Conservation (phyloP, 2,888 invertebrate genomes). For the Allygus modestus region DNA sequence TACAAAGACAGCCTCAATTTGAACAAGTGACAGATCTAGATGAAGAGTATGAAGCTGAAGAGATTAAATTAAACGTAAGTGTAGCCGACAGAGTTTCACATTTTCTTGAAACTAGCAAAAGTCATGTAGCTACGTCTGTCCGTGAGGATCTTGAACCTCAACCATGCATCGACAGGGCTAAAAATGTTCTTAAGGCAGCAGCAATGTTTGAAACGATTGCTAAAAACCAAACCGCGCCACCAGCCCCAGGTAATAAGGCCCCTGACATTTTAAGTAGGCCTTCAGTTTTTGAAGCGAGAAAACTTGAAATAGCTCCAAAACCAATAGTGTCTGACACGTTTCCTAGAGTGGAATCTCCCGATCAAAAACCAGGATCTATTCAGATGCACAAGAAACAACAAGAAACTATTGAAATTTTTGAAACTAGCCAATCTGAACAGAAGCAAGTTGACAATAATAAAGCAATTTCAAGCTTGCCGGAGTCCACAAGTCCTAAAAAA, state of each 20-base stretch:
- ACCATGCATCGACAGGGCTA: slow-evolving; percentile 63
- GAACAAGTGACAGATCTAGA: slow-evolving; percentile 71
- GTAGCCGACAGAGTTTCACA: slow-evolving; percentile 79
- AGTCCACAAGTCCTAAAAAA: slow-evolving; percentile 71
- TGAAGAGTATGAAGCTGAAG: slow-evolving; percentile 67
- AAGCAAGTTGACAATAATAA: slow-evolving; percentile 12
- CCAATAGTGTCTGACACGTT: slow-evolving; percentile 62
- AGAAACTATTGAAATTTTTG: slow-evolving; percentile 9
- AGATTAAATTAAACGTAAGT: slow-evolving; percentile 72
- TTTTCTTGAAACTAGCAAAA: slow-evolving; percentile 75
- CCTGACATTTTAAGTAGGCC: slow-evolving; percentile 77
- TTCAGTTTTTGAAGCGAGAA: slow-evolving; percentile 75
- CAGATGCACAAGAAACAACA: not conserved
- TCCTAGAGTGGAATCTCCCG: slow-evolving; percentile 16
- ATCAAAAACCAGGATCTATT: not conserved
- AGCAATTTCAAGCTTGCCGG: slow-evolving; percentile 59
- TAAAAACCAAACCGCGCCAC: slow-evolving; percentile 67
- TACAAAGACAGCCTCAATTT: not conserved
- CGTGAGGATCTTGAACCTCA: slow-evolving; percentile 61
- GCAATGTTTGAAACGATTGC: slow-evolving; percentile 84
- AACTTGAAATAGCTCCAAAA: slow-evolving; percentile 67
- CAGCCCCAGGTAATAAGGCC: slow-evolving; percentile 64
- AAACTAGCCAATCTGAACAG: slow-evolving; percentile 5
- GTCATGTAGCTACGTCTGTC: slow-evolving; percentile 69
- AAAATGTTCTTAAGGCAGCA: slow-evolving; percentile 77